A percentile compares a stretch with the other conserved stretches of the same genome.
These are phyloP conservation scores for Synanceia verrucosa DNA, from an alignment of 2,797 vertebrate species.

Conservation along the genomic window DNA sequence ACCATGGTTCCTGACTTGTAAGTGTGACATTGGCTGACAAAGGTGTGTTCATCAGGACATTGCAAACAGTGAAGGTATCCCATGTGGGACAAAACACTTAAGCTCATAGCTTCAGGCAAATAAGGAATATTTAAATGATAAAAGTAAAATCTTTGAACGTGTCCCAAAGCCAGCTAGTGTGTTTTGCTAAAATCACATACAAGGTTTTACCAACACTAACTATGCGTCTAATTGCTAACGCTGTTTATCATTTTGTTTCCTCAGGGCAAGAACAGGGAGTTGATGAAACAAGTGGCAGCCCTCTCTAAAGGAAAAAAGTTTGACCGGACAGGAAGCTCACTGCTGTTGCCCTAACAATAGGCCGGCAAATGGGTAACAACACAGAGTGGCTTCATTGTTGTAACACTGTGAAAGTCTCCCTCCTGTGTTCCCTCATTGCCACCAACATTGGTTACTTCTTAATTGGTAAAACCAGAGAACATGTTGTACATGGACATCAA, in stretches of 20 bases:
- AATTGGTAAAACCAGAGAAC: slow-evolving; percentile 57
- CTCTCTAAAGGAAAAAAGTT: slow-evolving; percentile 99
- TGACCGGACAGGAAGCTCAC: slow-evolving; percentile 93
- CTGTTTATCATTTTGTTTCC: slow-evolving; percentile 25
- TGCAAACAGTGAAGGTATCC: too few relatives aligned
- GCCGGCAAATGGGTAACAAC: slow-evolving; percentile 46
- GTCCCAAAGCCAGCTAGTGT: background rate
- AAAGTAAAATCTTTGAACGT: background rate
- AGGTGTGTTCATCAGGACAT: background rate
- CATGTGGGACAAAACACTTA: background rate
- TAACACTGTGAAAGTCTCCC: slow-evolving; percentile 86
- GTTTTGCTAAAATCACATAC: background rate
- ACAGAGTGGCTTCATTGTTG: slow-evolving; percentile 72
- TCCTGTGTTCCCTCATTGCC: slow-evolving; percentile 69
- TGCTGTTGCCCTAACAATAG: slow-evolving; percentile 91
- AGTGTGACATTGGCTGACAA: background rate
- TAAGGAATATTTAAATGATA: background rate
- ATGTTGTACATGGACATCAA: slow-evolving; percentile 65
- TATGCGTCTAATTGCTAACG: background rate
- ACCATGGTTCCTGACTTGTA: background rate
- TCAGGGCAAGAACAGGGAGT: slow-evolving; percentile 96
- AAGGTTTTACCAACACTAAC: background rate
- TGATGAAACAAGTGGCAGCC: slow-evolving; percentile 98
- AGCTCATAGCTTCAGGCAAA: background rate
- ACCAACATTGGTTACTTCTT: slow-evolving; percentile 51